phyloP scores from a whole-genome alignment of 2,888 invertebrate species.

The Andrena haemorrhoa region DNA sequence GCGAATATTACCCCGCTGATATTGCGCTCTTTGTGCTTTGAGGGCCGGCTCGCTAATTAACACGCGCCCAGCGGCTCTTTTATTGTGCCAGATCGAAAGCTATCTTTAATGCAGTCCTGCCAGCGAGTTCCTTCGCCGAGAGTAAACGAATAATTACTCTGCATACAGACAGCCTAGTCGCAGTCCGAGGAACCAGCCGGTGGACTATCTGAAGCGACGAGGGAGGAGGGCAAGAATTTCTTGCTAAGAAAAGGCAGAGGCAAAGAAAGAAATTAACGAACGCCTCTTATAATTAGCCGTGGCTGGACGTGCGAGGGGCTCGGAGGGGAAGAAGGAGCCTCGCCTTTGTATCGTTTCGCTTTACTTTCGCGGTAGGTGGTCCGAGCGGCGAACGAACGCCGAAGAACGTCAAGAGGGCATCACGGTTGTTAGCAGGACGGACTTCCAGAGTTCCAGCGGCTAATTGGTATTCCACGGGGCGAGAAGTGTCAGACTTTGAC shows the following conservation, averaged over 20 bases:
- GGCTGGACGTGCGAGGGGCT: neutral
- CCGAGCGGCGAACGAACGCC: constrained; percentile 47
- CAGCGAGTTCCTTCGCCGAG: neutral
- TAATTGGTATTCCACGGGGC: constrained; percentile 67
- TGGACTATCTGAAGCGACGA: neutral
- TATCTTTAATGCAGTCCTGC: neutral
- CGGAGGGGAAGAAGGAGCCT: neutral
- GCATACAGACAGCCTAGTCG: neutral
- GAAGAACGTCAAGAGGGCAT: constrained; percentile 61
- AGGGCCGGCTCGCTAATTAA: neutral
- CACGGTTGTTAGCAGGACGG: constrained; percentile 62
- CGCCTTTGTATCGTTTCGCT: constrained; percentile 21
- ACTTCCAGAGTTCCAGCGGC: constrained; percentile 47
- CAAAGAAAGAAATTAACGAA: constrained; percentile 17
- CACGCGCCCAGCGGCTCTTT: neutral
- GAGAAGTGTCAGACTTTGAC: constrained; percentile 67
- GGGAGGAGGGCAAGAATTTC: neutral
- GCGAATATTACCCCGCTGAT: constrained; percentile 14
- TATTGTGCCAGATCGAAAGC: neutral
- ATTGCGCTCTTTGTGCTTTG: neutral
- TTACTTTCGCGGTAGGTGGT: constrained; percentile 63
- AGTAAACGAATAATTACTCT: constrained; percentile 22
- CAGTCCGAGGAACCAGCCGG: neutral
- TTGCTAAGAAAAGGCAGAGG: neutral
- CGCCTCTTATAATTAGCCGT: constrained; percentile 39